Percentiles rank a stretch among this genome's conserved stretches.
Conservation (phyloP, 2,113 vertebrate genomes). For the Progne subis region DNA sequence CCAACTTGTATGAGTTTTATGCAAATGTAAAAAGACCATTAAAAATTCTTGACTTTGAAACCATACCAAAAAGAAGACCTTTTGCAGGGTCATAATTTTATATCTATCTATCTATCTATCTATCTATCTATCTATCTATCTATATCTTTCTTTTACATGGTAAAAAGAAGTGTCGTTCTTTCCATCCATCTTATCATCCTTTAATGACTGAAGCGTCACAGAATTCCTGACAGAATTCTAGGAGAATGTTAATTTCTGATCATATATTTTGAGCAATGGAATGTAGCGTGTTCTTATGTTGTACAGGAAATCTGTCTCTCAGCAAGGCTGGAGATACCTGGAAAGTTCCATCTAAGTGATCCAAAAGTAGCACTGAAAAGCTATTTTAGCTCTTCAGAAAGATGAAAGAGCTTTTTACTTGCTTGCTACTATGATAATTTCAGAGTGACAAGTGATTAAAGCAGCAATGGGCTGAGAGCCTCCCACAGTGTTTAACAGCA, state of each 20-base stretch:
- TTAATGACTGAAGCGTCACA: not conserved
- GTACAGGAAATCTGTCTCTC: constrained; percentile 17
- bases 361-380: constrained; percentile 11
- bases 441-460: constrained; percentile 55
- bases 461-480: not conserved
- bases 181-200: not conserved
- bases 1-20: not conserved
- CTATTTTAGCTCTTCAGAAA: constrained; percentile 25
- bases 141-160: not conserved
- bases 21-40: not conserved
- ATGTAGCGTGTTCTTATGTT: not conserved
- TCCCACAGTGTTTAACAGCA: not conserved
- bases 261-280: not conserved
- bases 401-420: constrained; percentile 25
- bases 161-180: not conserved
- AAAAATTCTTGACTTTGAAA: not conserved
- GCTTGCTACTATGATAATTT: constrained; percentile 31
- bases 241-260: not conserved
- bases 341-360: constrained; percentile 19
- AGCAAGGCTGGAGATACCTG: constrained; percentile 9
- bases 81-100: not conserved
- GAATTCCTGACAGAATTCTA: not conserved
- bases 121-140: too few relatives aligned
- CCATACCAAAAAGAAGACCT: not conserved
- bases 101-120: too few relatives aligned